Percentiles rank a stretch among this genome's conserved stretches.
Evolutionary conservation across 30 jellyfish, hydroid and myxozoan genomes (phyloP).

Genomic region (Calvadosia cruxmelitensis): DNA sequence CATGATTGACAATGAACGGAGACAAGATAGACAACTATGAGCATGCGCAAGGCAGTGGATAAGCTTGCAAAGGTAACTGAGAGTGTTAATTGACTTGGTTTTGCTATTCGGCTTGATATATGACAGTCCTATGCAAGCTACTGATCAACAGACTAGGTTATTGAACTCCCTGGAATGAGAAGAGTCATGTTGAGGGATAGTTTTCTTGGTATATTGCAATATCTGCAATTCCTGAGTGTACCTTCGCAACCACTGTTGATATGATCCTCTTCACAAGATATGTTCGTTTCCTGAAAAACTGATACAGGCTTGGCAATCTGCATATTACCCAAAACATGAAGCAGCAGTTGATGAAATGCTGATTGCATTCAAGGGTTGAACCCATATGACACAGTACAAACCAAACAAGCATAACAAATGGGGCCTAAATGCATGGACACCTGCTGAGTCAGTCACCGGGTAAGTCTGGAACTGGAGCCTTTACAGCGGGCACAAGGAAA

Average conservation of each 20-base stretch:
- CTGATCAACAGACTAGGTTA: neutral
- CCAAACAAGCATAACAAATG: conserved; percentile 14
- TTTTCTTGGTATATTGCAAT: neutral
- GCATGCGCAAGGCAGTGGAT: conserved; percentile 7
- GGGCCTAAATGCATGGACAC: conserved; percentile 27
- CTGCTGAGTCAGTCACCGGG: no score
- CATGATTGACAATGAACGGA: conserved; percentile 4
- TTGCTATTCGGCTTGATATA: conserved; percentile 3
- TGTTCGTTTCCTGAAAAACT: conserved; percentile 1
- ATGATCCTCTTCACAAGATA: conserved; percentile 9
- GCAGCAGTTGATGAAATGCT: conserved; percentile 20
- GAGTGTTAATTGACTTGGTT: conserved; percentile 6
- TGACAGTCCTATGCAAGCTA: conserved; percentile 4
- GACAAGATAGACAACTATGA: neutral
- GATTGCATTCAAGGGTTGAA: conserved; percentile 15
- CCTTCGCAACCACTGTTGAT: neutral
- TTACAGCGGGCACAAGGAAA: no score
- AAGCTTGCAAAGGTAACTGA: conserved; percentile 1
- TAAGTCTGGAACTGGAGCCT: no score
- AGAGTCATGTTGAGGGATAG: neutral
- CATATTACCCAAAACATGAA: conserved; percentile 11
- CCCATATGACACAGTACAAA: no score
- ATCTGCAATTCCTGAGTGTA: neutral
- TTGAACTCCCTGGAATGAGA: conserved; percentile 1
- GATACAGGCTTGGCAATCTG: conserved; percentile 13